Evolutionary conservation across 2,888 invertebrate genomes (phyloP), one percentile per base, ranked within the genome.

Genomic region (Trachelus stipa): DNA sequence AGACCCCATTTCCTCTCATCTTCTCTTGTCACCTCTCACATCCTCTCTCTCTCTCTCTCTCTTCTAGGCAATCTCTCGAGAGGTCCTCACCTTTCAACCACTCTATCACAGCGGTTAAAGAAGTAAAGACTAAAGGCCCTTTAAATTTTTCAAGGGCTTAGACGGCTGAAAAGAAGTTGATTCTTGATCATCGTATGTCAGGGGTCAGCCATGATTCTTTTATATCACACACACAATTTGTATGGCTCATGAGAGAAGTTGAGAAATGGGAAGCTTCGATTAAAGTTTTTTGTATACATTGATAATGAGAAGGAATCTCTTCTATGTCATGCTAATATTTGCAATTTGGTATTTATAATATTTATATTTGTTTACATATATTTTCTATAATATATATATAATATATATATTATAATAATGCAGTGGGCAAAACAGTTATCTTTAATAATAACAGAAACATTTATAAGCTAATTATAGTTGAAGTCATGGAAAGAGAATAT

Each of bases 81-180:
- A 84, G 86, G 83, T 82, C 86, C 89, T 90, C 89, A 88, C 87
- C 89, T 88, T 88, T 89, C 90, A 90, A 89, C 91, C 91, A 90
- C 91, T 91, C 90, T 87, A 91, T 91, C 91, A 91, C 88, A 84
- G 87, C 90, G 90, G 86, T 91, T 91, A 90, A 89, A 90, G 88
- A 90, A 91, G 87, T 90, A 90, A 91, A 90, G 90, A 90, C 90
- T 90, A 83, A 88, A 90, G 89, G 86, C 87, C 85, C 85, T 85
- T 86, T 85, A 85, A 83, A 85, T 83, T 84, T 84, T 84, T 85
- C 75, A 78, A 76, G 77, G n/a, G 34, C 12, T 68, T 73, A 40
- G 11, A 23, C 40, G 56, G 35, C 15, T 73, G 75, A 80, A 82
- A 81, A 79, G 80, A 80, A 82, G 80, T 83, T 83, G 82, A 81